A percentile compares a stretch with the other conserved stretches of the same genome.
Evolutionary conservation across 2,797 vertebrate genomes (phyloP).

Genomic region (Eulemur rubriventer): DNA sequence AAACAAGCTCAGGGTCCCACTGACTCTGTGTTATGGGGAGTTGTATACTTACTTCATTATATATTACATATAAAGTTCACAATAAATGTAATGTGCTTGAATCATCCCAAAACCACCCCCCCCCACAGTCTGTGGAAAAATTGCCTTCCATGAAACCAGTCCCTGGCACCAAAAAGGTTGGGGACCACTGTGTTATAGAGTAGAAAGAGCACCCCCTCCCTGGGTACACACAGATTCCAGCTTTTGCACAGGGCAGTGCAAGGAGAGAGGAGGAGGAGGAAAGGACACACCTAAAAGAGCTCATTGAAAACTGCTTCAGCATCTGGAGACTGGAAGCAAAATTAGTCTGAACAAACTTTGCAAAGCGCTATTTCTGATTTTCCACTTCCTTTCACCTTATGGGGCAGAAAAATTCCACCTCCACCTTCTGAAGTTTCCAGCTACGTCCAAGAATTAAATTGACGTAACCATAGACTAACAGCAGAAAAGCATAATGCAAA

Average conservation of each 20-base stretch:
- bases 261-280: background rate
- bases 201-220: background rate
- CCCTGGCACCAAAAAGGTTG: no score
- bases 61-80: no score
- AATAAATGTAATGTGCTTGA: no score
- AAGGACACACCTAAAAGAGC: background rate
- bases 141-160: no score
- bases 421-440: background rate
- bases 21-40: no score
- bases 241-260: background rate
- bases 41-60: no score
- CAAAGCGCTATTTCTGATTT: background rate
- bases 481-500: background rate
- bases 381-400: background rate
- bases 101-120: no score
- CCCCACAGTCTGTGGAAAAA: no score
- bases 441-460: background rate
- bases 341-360: background rate
- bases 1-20: no score
- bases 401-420: background rate
- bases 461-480: background rate
- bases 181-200: background rate
- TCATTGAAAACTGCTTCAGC: background rate
- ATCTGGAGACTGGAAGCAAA: background rate
- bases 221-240: background rate